A percentile compares a stretch with the other conserved stretches of the same genome.
phyloP scores from a whole-genome alignment of 92 coral and sea anemone genomes.

The Ricordea florida region DNA sequence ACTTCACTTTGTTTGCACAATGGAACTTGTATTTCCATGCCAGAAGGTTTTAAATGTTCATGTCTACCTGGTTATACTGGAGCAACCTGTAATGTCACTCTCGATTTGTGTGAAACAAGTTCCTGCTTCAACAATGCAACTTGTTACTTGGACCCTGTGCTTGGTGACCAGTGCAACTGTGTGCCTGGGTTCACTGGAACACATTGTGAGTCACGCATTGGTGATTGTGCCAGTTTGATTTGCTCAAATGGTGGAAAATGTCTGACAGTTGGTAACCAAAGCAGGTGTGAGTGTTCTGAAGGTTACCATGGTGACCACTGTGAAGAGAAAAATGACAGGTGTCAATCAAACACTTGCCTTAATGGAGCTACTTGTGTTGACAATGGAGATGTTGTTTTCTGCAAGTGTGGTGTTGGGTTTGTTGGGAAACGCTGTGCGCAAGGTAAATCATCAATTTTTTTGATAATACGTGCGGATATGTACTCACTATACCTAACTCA shows the following conservation, averaged over 20 bases:
- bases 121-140: constrained; percentile 52
- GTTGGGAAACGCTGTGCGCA: constrained; percentile 59
- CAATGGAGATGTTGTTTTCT: constrained; percentile 53
- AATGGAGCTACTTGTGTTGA: constrained; percentile 75
- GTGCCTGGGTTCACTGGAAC: constrained; percentile 36
- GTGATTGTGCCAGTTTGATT: constrained; percentile 31
- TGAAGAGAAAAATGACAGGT: constrained; percentile 60
- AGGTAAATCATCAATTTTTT: constrained; percentile 30
- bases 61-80: constrained; percentile 68
- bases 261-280: constrained; percentile 30
- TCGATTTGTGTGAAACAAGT: constrained; percentile 30
- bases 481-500: too few species aligned
- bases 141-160: constrained; percentile 18
- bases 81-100: constrained; percentile 47
- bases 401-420: constrained; percentile 73
- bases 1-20: constrained; percentile 54
- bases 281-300: constrained; percentile 52
- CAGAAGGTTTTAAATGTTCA: constrained; percentile 41
- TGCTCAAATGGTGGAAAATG: constrained; percentile 77
- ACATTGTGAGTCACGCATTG: constrained; percentile 28
- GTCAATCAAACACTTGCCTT: constrained; percentile 71
- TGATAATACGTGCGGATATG: not conserved
- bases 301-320: constrained; percentile 79
- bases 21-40: constrained; percentile 47
- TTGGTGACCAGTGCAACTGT: constrained; percentile 53